phyloP scores from a whole-genome alignment of 2,888 invertebrate genomes.

The Elysia crispata region DNA sequence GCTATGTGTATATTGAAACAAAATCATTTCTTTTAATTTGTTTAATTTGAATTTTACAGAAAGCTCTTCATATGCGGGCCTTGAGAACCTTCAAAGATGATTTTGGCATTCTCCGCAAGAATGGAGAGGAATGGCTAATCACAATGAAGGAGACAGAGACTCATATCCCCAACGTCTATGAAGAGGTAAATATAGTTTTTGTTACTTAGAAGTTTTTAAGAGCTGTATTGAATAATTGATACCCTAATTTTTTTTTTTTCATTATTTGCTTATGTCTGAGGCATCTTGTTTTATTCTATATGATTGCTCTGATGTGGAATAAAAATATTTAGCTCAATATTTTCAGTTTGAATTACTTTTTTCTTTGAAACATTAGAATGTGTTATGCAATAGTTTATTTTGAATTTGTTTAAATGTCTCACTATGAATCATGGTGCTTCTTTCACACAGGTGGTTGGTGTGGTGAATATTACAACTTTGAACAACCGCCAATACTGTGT shows the following conservation, averaged over 20 bases:
- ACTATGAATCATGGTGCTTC: background rate
- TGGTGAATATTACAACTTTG: constrained; percentile 78
- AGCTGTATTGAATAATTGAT: no score
- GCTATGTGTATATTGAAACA: no score
- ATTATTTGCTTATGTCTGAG: no score
- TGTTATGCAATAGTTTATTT: background rate
- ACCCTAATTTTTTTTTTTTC: no score
- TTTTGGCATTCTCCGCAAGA: constrained; percentile 77
- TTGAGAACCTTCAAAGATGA: constrained; percentile 78
- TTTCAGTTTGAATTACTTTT: no score
- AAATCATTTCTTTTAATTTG: background rate
- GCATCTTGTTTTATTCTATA: background rate
- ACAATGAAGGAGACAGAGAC: constrained; percentile 78
- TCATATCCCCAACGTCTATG: constrained; percentile 80
- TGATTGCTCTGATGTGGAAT: background rate
- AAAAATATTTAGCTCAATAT: no score
- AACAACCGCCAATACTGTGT: constrained; percentile 79
- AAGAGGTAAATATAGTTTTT: constrained; percentile 69
- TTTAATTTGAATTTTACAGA: constrained; percentile 66
- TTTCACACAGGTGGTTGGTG: constrained; percentile 75
- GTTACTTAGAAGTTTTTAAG: no score
- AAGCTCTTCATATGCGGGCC: constrained; percentile 79
- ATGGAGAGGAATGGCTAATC: constrained; percentile 80
- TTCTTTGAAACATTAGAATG: no score
- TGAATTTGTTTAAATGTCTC: background rate